Percentiles rank a stretch among this genome's conserved stretches.
These are phyloP conservation scores for Oxytorus armatus DNA, from an alignment of 2,888 invertebrate species.

Conservation along the genomic window DNA sequence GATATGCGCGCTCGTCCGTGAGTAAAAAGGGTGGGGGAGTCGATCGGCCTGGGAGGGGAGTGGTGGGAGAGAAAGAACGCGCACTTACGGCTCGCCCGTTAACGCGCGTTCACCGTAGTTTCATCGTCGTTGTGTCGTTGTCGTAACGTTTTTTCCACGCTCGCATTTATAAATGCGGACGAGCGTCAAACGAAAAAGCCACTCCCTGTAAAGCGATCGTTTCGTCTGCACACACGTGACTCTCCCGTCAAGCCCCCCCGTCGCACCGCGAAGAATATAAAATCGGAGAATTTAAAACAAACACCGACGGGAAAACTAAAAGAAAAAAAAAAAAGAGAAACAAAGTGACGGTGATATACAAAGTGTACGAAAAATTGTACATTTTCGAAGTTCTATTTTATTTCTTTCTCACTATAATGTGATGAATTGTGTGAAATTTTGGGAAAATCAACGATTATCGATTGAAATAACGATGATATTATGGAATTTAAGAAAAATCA, in stretches of 20 bases:
- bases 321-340: background rate
- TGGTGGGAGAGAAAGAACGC: constrained; percentile 48
- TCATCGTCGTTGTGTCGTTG: constrained; percentile 45
- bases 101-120: constrained; percentile 32
- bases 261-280: background rate
- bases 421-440: too few relatives aligned
- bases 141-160: constrained; percentile 30
- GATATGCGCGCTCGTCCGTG: constrained; percentile 47
- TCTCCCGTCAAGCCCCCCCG: background rate
- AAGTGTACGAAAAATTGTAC: too few relatives aligned
- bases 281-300: background rate
- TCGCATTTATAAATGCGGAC: constrained; percentile 69
- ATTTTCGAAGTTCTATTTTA: too few relatives aligned
- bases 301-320: constrained; percentile 1
- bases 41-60: constrained; percentile 30
- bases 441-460: too few relatives aligned
- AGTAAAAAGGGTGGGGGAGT: too few relatives aligned
- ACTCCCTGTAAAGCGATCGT: constrained; percentile 69
- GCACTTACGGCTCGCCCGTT: background rate
- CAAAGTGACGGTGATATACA: background rate
- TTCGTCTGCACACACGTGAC: constrained; percentile 42
- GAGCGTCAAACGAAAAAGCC: constrained; percentile 70
- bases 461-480: too few relatives aligned
- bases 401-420: too few relatives aligned
- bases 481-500: too few relatives aligned